phyloP scores from a whole-genome alignment of 2,797 vertebrate species.

The Argentina silus region DNA sequence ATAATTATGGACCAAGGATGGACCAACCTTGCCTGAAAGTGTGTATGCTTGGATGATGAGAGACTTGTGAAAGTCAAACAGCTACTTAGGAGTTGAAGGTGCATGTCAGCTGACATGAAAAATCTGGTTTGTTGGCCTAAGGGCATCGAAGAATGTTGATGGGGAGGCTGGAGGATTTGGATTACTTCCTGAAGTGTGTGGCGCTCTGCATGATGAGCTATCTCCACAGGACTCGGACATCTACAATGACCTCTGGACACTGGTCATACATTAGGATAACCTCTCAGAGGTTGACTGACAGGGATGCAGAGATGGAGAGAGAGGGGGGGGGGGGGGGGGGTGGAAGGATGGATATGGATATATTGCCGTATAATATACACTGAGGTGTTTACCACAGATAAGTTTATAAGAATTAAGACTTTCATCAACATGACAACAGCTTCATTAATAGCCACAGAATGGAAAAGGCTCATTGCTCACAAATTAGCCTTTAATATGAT shows the following conservation, averaged over 20 bases:
- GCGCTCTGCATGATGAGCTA: constrained; percentile 69
- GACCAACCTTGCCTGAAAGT: constrained; percentile 80
- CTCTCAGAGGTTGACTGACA: constrained; percentile 47
- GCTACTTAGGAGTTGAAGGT: constrained; percentile 83
- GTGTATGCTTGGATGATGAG: constrained; percentile 70
- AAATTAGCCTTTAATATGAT: no score
- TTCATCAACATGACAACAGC: no score
- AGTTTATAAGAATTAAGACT: no score
- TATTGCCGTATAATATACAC: no score
- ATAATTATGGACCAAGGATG: constrained; percentile 81
- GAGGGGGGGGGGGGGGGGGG: constrained; percentile 27
- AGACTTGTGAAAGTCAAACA: constrained; percentile 88
- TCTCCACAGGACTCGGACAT: constrained; percentile 71
- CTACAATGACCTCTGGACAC: constrained; percentile 76
- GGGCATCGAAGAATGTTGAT: constrained; percentile 77
- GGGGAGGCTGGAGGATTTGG: constrained; percentile 70
- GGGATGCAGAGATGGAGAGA: constrained; percentile 13
- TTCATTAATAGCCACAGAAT: no score
- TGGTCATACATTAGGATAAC: constrained; percentile 59
- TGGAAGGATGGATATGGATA: no score
- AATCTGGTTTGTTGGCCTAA: constrained; percentile 83
- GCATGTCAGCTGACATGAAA: constrained; percentile 82
- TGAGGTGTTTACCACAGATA: no score
- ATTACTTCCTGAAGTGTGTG: constrained; percentile 75
- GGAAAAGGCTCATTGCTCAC: no score